phyloP scores from a whole-genome alignment of 2,797 vertebrate species.

The Naso thynnoides region DNA sequence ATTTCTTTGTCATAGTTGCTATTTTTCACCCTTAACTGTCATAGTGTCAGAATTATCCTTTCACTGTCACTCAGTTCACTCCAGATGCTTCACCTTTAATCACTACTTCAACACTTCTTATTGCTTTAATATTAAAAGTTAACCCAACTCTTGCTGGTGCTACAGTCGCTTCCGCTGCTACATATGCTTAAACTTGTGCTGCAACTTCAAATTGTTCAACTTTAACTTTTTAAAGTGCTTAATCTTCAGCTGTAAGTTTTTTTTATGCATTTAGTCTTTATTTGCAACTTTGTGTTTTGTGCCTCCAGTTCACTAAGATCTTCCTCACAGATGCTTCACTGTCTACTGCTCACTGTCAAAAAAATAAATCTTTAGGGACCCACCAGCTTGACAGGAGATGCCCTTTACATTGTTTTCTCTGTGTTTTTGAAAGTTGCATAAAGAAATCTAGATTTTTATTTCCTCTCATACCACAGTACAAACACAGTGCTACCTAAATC shows the following conservation, averaged over 20 bases:
- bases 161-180: no score
- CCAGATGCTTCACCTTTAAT: no score
- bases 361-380: background rate
- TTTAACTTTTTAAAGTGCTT: background rate
- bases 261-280: background rate
- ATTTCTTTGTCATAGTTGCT: no score
- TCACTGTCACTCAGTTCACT: no score
- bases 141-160: no score
- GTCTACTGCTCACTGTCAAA: no score
- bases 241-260: background rate
- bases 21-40: no score
- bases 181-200: no score
- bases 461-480: background rate
- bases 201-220: background rate
- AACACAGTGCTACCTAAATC: background rate
- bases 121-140: no score
- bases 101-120: no score
- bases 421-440: background rate
- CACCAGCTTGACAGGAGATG: background rate
- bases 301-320: background rate
- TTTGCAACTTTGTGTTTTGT: background rate
- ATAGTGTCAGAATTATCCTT: no score
- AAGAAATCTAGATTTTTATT: background rate
- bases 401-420: background rate
- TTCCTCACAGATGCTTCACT: no score